Evolutionary conservation across 2,113 vertebrate genomes (phyloP).

Genomic region (Myrmecobius fasciatus): DNA sequence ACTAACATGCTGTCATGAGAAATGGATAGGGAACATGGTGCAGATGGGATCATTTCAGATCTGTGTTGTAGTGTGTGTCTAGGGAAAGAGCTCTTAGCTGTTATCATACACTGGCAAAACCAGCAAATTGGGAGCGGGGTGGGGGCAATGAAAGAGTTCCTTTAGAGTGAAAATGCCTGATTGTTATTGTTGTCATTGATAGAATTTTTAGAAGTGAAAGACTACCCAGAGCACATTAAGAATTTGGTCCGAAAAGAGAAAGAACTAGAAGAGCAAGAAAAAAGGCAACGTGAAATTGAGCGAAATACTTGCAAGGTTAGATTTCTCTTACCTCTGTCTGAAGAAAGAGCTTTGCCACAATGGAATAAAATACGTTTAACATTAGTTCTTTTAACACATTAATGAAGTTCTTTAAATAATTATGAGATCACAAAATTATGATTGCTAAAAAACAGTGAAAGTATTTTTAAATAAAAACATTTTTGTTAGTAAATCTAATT

Average conservation of each 20-base stretch:
- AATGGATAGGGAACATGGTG: neutral
- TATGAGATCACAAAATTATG: neutral
- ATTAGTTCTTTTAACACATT: neutral
- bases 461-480: slow-evolving; percentile 29
- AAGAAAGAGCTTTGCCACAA: neutral
- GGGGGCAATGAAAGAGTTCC: neutral
- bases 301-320: slow-evolving; percentile 98
- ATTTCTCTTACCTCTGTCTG: slow-evolving; percentile 48
- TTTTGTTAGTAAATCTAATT: neutral
- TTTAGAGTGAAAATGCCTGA: neutral
- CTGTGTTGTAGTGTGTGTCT: neutral
- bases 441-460: neutral
- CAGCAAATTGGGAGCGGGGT: neutral
- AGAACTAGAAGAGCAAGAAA: slow-evolving; percentile 97
- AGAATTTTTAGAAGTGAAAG: slow-evolving; percentile 94
- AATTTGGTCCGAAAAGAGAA: slow-evolving; percentile 94
- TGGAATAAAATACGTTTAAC: slow-evolving; percentile 20
- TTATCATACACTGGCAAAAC: neutral
- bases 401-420: neutral
- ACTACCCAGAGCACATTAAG: slow-evolving; percentile 97
- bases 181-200: slow-evolving; percentile 63
- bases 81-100: neutral
- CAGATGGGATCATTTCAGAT: neutral
- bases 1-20: neutral
- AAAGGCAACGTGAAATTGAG: slow-evolving; percentile 97